phyloP scores from a whole-genome alignment of 2,113 vertebrate genomes.

The Pimephales promelas region DNA sequence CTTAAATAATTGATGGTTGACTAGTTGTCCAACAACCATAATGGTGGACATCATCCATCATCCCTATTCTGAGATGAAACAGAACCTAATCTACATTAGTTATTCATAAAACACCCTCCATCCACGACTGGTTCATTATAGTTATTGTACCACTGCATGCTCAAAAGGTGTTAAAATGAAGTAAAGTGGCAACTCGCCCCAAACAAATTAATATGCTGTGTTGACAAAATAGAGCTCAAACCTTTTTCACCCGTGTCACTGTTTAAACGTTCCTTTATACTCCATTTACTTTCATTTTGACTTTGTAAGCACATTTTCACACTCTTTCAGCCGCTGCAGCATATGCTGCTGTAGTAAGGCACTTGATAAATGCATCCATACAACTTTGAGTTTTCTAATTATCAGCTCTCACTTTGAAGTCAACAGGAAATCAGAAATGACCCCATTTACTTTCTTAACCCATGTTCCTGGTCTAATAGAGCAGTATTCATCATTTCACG shows the following conservation, averaged over 20 bases:
- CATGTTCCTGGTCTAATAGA: neutral
- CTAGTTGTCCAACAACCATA: neutral
- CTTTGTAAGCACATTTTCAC: neutral
- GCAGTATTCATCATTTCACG: neutral
- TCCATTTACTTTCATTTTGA: slow-evolving; percentile 27
- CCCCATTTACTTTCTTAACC: neutral
- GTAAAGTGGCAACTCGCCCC: neutral
- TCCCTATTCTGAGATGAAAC: neutral
- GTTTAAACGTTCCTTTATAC: slow-evolving; percentile 35
- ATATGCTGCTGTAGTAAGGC: neutral
- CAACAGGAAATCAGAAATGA: neutral
- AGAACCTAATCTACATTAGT: slow-evolving; percentile 6
- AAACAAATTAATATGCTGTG: slow-evolving; percentile 18
- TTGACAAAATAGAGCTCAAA: neutral
- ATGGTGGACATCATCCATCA: too few species aligned
- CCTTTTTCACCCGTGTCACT: neutral
- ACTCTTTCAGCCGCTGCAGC: neutral
- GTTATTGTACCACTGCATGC: neutral
- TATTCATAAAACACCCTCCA: neutral
- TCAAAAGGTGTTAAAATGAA: slow-evolving; percentile 11
- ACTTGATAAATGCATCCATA: slow-evolving; percentile 15
- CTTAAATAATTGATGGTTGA: neutral
- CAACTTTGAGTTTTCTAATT: slow-evolving; percentile 9
- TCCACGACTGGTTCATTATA: neutral
- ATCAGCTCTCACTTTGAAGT: neutral